These are phyloP conservation scores for Microctenopoma stevenorrisi DNA, from an alignment of 2,797 vertebrate species.

Conservation along the genomic window DNA sequence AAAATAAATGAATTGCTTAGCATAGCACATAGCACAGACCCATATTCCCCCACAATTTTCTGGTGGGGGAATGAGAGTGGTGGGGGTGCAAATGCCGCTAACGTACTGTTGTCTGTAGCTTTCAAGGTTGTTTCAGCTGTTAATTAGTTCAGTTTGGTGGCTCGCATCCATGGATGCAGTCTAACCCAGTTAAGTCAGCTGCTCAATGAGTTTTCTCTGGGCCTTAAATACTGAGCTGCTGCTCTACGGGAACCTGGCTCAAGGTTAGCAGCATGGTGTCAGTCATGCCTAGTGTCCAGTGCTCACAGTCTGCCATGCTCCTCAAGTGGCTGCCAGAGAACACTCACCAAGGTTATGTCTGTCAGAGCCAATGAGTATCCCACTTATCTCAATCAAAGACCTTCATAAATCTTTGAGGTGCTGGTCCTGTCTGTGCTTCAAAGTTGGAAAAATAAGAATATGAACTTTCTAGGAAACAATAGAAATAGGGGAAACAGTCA, in stretches of 20 bases:
- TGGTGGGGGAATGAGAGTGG: neutral
- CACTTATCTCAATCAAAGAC: conserved; percentile 73
- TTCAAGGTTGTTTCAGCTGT: conserved; percentile 75
- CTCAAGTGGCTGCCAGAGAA: conserved; percentile 70
- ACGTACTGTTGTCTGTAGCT: conserved; percentile 61
- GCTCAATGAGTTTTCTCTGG: conserved; percentile 64
- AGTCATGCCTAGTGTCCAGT: conserved; percentile 60
- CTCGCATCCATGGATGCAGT: conserved; percentile 63
- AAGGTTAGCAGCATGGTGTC: conserved; percentile 66
- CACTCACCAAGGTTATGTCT: conserved; percentile 70
- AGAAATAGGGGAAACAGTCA: conserved; percentile 24
- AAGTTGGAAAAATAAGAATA: conserved; percentile 46
- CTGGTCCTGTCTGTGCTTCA: conserved; percentile 37
- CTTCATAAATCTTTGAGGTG: conserved; percentile 62
- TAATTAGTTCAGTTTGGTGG: conserved; percentile 78
- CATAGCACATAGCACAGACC: conserved; percentile 10
- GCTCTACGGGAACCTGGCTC: conserved; percentile 69
- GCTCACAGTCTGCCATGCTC: conserved; percentile 56
- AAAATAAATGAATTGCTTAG: conserved; percentile 62
- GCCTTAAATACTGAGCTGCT: conserved; percentile 54
- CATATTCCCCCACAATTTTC: conserved; percentile 17
- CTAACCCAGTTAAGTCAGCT: conserved; percentile 74
- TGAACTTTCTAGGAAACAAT: conserved; percentile 33
- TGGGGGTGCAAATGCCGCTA: conserved; percentile 32
- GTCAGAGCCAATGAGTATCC: conserved; percentile 59